Conservation (phyloP, 2,888 invertebrate species). For the Dione vanillae region DNA sequence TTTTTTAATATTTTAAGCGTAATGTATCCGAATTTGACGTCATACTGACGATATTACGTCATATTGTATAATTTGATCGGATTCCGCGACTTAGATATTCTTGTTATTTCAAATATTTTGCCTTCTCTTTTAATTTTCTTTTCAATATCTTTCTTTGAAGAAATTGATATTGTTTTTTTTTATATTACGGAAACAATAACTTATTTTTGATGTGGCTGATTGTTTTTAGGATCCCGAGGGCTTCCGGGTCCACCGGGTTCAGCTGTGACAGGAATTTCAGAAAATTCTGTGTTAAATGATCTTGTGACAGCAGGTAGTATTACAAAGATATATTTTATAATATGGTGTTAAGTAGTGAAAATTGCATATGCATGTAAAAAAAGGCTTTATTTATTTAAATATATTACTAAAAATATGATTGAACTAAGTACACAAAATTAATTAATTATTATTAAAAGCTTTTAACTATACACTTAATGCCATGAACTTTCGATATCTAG, state of each 20-base stretch:
- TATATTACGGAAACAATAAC: conserved; percentile 6
- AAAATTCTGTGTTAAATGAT: conserved; percentile 65
- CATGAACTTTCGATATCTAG: conserved; percentile 9
- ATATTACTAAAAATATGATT: not conserved
- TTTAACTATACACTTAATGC: not conserved
- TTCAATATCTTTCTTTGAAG: conserved; percentile 20
- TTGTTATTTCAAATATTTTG: conserved; percentile 19
- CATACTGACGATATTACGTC: conserved; percentile 2
- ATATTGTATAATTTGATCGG: conserved; percentile 20
- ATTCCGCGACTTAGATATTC: conserved; percentile 6
- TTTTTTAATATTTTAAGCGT: conserved; percentile 29
- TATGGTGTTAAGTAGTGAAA: not conserved
- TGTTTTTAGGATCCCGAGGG: conserved; percentile 64
- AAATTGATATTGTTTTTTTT: conserved; percentile 18
- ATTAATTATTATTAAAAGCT: conserved; percentile 23
- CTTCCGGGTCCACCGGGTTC: conserved; percentile 71
- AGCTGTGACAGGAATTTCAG: conserved; percentile 55
- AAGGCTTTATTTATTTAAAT: too few relatives aligned
- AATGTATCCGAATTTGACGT: not conserved
- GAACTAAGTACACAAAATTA: conserved; percentile 1
- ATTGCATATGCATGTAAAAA: too few relatives aligned
- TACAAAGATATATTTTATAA: not conserved
- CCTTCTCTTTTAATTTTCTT: conserved; percentile 24
- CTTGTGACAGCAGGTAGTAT: conserved; percentile 47
- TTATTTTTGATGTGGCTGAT: conserved; percentile 25